phyloP scores from a whole-genome alignment of 2,113 vertebrate species.

The Solea solea region DNA sequence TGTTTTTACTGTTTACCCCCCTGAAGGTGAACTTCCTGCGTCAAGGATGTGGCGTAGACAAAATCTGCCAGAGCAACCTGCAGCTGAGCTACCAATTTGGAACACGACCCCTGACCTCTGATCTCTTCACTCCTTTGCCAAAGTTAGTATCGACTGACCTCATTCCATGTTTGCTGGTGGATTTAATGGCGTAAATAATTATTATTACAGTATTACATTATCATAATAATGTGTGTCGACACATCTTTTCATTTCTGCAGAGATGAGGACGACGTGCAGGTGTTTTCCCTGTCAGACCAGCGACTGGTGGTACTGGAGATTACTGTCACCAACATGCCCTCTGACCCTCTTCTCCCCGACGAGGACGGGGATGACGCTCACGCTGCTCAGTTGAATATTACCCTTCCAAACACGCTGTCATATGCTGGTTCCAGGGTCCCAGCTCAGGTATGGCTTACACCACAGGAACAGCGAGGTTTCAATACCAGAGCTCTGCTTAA shows the following conservation, averaged over 20 bases:
- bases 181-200: background rate
- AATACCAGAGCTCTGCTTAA: background rate
- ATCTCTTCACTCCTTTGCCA: constrained; percentile 87
- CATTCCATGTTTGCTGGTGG: background rate
- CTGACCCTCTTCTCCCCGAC: constrained; percentile 79
- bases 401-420: constrained; percentile 84
- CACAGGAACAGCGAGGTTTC: background rate
- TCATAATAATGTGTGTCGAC: too few species aligned
- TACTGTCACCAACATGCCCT: constrained; percentile 87
- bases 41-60: constrained; percentile 92
- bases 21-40: constrained; percentile 90
- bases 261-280: constrained; percentile 78
- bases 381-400: constrained; percentile 85
- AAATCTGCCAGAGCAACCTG: constrained; percentile 95
- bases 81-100: constrained; percentile 87
- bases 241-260: constrained; percentile 52
- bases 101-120: constrained; percentile 75
- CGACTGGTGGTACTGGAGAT: constrained; percentile 89
- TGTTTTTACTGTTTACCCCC: background rate
- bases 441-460: constrained; percentile 50
- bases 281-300: constrained; percentile 89
- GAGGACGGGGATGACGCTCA: constrained; percentile 92
- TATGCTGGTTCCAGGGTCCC: constrained; percentile 83
- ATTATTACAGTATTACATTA: too few species aligned
- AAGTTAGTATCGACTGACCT: constrained; percentile 73